phyloP scores from a whole-genome alignment of 2,113 vertebrate species.

The Podiceps cristatus region DNA sequence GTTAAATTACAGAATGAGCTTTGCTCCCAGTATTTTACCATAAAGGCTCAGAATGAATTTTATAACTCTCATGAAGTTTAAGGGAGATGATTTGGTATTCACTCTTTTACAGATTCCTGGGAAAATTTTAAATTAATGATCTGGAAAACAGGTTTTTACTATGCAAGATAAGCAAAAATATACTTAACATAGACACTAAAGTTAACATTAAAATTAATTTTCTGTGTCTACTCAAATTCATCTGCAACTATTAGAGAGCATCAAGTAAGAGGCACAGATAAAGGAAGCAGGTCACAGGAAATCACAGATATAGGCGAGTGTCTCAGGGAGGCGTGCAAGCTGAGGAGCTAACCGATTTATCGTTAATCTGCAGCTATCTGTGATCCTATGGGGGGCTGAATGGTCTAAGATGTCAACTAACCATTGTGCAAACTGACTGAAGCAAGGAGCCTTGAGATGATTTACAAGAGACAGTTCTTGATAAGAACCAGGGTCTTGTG shows the following conservation, averaged over 20 bases:
- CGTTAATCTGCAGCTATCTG: too few relatives aligned
- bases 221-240: background rate
- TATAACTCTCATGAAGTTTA: background rate
- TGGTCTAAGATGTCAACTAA: too few relatives aligned
- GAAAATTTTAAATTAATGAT: background rate
- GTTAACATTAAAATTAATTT: background rate
- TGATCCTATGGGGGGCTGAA: too few relatives aligned
- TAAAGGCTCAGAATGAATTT: accelerated
- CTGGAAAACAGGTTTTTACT: background rate
- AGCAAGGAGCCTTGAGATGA: too few relatives aligned
- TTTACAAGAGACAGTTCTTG: too few relatives aligned
- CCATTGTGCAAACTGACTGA: too few relatives aligned
- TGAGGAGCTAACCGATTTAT: too few relatives aligned
- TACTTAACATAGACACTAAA: background rate
- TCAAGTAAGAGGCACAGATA: background rate
- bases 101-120: background rate
- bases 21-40: background rate
- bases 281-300: background rate
- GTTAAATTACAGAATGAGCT: background rate
- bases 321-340: background rate
- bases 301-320: background rate
- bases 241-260: background rate
- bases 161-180: background rate
- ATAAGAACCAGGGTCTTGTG: too few relatives aligned
- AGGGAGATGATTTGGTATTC: background rate